A percentile compares a stretch with the other conserved stretches of the same genome.
These are phyloP conservation scores for Philaethria dido DNA, from an alignment of 2,888 invertebrate species.

Conservation along the genomic window DNA sequence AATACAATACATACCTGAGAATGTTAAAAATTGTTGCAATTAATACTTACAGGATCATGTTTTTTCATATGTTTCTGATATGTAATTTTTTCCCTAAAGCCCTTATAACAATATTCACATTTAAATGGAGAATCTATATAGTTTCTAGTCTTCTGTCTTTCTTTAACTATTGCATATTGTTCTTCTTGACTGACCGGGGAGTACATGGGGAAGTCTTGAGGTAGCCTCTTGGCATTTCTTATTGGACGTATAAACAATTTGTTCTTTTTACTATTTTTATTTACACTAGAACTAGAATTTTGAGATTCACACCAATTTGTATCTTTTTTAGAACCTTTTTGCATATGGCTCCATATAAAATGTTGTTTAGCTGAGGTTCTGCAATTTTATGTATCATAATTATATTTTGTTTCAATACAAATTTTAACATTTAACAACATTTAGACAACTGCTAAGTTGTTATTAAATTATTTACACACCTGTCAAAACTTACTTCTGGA, in stretches of 20 bases:
- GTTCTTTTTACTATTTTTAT: constrained; percentile 41
- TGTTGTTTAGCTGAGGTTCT: constrained; percentile 73
- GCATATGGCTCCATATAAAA: constrained; percentile 64
- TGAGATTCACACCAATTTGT: constrained; percentile 58
- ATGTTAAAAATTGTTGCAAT: background rate
- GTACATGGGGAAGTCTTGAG: constrained; percentile 63
- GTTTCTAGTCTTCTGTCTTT: constrained; percentile 62
- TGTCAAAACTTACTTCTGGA: constrained; percentile 71
- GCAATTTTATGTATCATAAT: constrained; percentile 18
- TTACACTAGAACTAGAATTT: constrained; percentile 45
- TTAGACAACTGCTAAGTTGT: background rate
- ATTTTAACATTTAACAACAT: background rate
- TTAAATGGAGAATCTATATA: constrained; percentile 66
- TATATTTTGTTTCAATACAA: background rate
- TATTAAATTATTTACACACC: constrained; percentile 53
- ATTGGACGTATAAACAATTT: constrained; percentile 18
- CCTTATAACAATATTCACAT: constrained; percentile 68
- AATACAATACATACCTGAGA: too few relatives aligned
- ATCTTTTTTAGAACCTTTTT: constrained; percentile 55
- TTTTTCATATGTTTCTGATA: constrained; percentile 74
- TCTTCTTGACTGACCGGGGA: constrained; percentile 66
- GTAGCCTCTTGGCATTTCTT: constrained; percentile 43
- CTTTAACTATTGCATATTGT: constrained; percentile 63
- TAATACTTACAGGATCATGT: constrained; percentile 68
- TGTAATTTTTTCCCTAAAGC: constrained; percentile 61